Base-by-base conservation (phyloP, 2,113 vertebrate genomes). In the Mirza zaza region DNA sequence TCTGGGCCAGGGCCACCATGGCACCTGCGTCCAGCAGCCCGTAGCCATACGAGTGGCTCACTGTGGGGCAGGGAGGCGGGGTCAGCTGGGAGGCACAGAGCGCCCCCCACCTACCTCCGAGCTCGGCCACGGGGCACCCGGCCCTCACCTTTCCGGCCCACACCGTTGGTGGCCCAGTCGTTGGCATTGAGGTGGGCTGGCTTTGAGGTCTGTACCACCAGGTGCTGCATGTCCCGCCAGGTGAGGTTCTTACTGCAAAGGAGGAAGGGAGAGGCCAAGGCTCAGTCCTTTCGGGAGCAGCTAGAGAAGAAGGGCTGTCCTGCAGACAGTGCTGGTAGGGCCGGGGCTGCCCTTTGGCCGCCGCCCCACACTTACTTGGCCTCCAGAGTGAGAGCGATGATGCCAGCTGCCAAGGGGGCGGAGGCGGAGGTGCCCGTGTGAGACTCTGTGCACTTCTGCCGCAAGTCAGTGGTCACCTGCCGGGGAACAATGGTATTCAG, bases 161-260 rank as follows among this genome's bases (percentile, higher is more conserved):
- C 99, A 0, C 99, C 99, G 0, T 99, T 99, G 98, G 99, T 99
- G 96, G 98, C 98, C 99, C 99, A 99, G 97, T 99, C 99, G 0
- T 99, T 99, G 67, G 99, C 99, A 0, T 99, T 99, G 95, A 99
- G 99, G 98, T 99, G 99, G 32, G 98, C 99, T 0, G 99, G 99
- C 96, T 99, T 99, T 0, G 99, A 99, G 0, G 99, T 99, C 98
- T 98, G 99, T 5, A 99, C 99, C 50, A 99, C 99, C 89, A 99
- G 98, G 98, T 99, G 99, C 98, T 99, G 99, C 99, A 99, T 99
- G 98, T 99, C 99, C 76, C 99, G 99, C 99, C 99, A 99, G 0
- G 99, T 99, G 97, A 99, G 98, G 98, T 99, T 99, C 98, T 99
- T 99, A 98, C 99, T 99, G 93, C 1, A 2, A 42, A 80, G 55